These are phyloP conservation scores for Pogona vitticeps DNA, from an alignment of 2,113 vertebrate species.

Conservation along the genomic window DNA sequence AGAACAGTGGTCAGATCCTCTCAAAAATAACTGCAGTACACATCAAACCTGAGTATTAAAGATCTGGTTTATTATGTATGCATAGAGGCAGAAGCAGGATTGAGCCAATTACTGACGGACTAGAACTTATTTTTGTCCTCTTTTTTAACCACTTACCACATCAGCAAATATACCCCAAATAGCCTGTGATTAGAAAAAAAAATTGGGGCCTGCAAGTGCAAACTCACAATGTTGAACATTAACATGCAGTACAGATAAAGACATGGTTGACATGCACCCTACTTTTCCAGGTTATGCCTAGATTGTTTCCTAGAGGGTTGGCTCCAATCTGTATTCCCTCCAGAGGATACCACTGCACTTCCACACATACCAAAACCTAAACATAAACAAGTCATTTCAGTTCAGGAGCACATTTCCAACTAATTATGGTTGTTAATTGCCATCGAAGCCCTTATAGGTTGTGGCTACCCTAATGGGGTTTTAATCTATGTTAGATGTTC, in stretches of 20 bases:
- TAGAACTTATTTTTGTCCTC: constrained; percentile 18
- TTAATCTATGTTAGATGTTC: too few species aligned
- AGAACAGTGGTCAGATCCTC: constrained; percentile 62
- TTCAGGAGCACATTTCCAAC: too few species aligned
- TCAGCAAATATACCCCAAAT: not conserved
- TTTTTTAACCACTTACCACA: not conserved
- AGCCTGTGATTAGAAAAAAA: not conserved
- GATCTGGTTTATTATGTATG: not conserved
- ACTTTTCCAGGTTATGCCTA: not conserved
- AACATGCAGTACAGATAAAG: not conserved
- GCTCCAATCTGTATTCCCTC: too few species aligned
- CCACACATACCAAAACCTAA: too few species aligned
- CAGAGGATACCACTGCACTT: too few species aligned
- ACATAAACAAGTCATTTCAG: too few species aligned
- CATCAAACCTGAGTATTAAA: not conserved
- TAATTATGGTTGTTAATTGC: too few species aligned
- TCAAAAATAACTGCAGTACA: not conserved
- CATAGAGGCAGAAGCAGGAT: constrained; percentile 49
- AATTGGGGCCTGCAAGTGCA: not conserved
- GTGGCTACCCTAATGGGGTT: too few species aligned
- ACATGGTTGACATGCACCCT: not conserved
- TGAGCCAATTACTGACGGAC: constrained; percentile 35
- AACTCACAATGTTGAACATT: not conserved
- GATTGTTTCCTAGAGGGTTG: not conserved
- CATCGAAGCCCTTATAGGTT: too few species aligned